These are phyloP conservation scores for Xerus inauris DNA, from an alignment of 2,113 vertebrate genomes.

Conservation along the genomic window DNA sequence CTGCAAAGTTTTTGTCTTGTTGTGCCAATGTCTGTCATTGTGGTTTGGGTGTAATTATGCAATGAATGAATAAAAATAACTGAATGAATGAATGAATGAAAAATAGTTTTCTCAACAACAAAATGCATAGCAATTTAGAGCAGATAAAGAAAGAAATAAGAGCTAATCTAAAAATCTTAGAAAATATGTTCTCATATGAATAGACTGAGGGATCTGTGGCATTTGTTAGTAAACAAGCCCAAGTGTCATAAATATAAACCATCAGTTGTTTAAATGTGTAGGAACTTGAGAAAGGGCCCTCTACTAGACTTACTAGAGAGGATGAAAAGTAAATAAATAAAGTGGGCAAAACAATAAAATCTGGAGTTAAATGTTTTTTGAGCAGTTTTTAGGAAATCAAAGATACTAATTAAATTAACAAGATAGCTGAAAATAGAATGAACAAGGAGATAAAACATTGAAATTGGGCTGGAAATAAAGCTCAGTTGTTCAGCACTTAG, in stretches of 20 bases:
- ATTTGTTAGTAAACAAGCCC: background rate
- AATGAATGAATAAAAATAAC: background rate
- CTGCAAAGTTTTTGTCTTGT: background rate
- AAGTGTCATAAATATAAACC: background rate
- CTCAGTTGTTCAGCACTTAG: no score
- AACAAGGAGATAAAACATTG: background rate
- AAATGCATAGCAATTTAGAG: background rate
- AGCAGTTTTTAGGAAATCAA: background rate
- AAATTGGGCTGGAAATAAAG: no score
- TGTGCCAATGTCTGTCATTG: background rate
- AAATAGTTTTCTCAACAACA: background rate
- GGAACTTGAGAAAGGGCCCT: background rate
- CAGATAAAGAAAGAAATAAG: background rate
- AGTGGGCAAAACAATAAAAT: conserved; percentile 19
- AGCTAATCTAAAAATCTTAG: background rate
- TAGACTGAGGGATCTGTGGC: background rate
- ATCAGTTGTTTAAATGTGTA: background rate
- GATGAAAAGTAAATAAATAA: background rate
- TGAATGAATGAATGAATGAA: background rate
- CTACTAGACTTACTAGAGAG: background rate
- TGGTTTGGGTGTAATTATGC: background rate
- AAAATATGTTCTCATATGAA: background rate
- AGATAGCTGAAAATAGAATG: background rate
- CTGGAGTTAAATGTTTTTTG: background rate
- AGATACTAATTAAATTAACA: background rate